These are phyloP conservation scores for Napeogenes inachia DNA, from an alignment of 2,888 invertebrate genomes.

Conservation along the genomic window DNA sequence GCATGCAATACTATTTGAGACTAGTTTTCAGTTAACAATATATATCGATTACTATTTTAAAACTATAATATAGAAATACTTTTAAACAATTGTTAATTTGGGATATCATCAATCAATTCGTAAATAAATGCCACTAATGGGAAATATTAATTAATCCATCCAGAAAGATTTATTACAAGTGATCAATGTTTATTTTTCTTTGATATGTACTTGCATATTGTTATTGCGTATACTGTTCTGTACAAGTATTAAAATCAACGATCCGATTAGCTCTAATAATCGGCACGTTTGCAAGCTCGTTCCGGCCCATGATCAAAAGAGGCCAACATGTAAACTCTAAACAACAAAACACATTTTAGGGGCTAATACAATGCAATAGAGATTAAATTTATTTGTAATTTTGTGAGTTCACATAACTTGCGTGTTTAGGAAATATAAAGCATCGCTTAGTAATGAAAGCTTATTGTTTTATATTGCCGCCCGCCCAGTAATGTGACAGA, in stretches of 20 bases:
- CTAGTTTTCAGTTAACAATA: too few species aligned
- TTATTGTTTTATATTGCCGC: constrained; percentile 74
- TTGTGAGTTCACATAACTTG: constrained; percentile 36
- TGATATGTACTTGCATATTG: constrained; percentile 11
- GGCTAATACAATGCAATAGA: constrained; percentile 13
- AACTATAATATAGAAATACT: too few species aligned
- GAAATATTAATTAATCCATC: too few species aligned
- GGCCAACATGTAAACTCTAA: constrained; percentile 33
- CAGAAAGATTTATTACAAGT: too few species aligned
- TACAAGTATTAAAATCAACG: constrained; percentile 30
- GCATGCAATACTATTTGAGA: background rate
- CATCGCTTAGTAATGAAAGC: constrained; percentile 61
- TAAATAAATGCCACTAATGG: too few species aligned
- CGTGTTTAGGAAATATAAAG: constrained; percentile 63
- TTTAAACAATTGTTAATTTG: too few species aligned
- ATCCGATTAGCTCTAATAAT: constrained; percentile 31
- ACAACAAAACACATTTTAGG: constrained; percentile 12
- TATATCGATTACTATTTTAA: too few species aligned
- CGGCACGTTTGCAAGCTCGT: constrained; percentile 46
- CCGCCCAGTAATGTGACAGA: constrained; percentile 66
- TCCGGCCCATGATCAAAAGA: constrained; percentile 34
- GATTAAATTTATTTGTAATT: constrained; percentile 16
- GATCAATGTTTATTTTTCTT: background rate
- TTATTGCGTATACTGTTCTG: background rate
- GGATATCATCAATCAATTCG: too few species aligned